Base-by-base conservation (phyloP, 2,113 vertebrate genomes). In the Benthochromis sp. region DNA sequence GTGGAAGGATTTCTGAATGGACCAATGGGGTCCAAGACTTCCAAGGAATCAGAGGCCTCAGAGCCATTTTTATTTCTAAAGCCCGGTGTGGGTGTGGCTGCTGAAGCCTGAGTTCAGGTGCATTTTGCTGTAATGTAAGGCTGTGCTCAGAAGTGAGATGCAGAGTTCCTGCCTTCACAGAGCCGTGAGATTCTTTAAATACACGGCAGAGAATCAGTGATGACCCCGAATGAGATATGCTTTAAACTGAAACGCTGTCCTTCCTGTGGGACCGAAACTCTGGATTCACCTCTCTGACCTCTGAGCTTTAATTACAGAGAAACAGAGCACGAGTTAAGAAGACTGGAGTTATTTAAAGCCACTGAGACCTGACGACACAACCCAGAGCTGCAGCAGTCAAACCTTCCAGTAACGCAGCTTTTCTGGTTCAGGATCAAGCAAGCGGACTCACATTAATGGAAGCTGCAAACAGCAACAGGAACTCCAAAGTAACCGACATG, bases 271-370 rank as follows among this genome's bases (percentile, higher is more conserved):
- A 78, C 27, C 0, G 2, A 78, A 50, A 0, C 45, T 50, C 73
- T 52, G 17, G 17, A 52, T 50, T 52, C 73, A 78, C 45, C 17
- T 52, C 73, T 50, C 73, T 78, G 17, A 52, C 45, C 17, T 52
- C 45, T 66, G 61, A 78, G 73, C 45, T 78, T 50, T 78, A 78
- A 52, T 52, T 78, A 47, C 17, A 52, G 73, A 78, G 73, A 52
- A 52, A 12, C 73, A 34, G 45, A 78, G 17, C 73, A 34, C 2
- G 7, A 31, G 45, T 29, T 78, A 50, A 13, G 45, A 52, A 34
- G 73, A 78, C 45, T 8, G 7, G 27, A 52, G 16, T 78, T 78
- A 52, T 52, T 52, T 52, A 78, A 52, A 31, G 24, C 27, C 45
- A 78, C 27, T 78, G 73, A 78, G 73, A 78, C 45, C 73, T 78